Evolutionary conservation across 1,140 invertebrate species (phyloP).

Genomic region (Spodoptera litura): DNA sequence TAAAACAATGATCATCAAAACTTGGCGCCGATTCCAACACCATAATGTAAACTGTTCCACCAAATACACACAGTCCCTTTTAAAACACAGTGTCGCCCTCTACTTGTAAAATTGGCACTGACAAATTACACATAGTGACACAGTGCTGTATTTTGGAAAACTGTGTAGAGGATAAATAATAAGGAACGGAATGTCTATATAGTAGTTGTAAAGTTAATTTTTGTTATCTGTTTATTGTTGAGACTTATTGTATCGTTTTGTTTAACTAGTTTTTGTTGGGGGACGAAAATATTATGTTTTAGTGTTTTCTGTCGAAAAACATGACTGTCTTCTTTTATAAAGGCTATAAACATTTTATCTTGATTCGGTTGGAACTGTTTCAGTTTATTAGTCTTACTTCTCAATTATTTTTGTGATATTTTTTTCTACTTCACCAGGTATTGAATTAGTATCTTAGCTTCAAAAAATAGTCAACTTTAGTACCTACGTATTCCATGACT

Average conservation of each 20-base stretch:
- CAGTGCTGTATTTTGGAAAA: conserved; percentile 54
- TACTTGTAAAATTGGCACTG: not conserved
- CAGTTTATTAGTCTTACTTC: too few relatives aligned
- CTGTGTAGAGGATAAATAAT: conserved; percentile 39
- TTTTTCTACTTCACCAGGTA: too few relatives aligned
- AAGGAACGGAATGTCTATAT: conserved; percentile 39
- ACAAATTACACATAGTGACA: conserved; percentile 50
- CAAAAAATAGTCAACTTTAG: not conserved
- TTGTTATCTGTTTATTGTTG: conserved; percentile 60
- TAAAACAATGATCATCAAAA: conserved; percentile 84
- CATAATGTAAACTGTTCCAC: conserved; percentile 64
- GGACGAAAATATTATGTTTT: conserved; percentile 41
- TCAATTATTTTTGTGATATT: too few relatives aligned
- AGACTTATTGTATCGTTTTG: conserved; percentile 81
- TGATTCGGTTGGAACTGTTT: not conserved
- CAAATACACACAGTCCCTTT: conserved; percentile 41
- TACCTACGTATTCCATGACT: not conserved
- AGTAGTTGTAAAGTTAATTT: conserved; percentile 66
- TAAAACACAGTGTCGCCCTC: conserved; percentile 49
- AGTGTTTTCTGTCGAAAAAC: conserved; percentile 37
- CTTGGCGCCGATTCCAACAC: conserved; percentile 70
- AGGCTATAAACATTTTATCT: conserved; percentile 18
- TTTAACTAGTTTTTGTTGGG: conserved; percentile 71
- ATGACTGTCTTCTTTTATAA: conserved; percentile 19
- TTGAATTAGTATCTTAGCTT: too few relatives aligned